These are phyloP conservation scores for Macrotus californicus DNA, from an alignment of 2,113 vertebrate genomes.

Conservation along the genomic window DNA sequence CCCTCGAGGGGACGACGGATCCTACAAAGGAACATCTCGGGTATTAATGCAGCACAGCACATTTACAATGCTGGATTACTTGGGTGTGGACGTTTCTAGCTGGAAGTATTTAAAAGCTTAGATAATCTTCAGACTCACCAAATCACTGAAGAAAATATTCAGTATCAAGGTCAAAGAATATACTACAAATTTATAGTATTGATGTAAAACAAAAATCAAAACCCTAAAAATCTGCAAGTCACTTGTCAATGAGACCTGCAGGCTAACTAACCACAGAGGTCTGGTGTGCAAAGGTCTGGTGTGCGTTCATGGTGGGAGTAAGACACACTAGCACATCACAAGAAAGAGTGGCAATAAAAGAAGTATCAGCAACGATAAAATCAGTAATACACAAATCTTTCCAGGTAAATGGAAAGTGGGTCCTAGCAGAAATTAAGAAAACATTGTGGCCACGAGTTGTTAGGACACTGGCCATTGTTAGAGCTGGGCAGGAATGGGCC, in stretches of 20 bases:
- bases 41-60: neutral
- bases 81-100: neutral
- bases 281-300: neutral
- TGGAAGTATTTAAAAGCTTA: neutral
- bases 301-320: neutral
- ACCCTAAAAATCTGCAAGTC: neutral
- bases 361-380: neutral
- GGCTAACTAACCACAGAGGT: neutral
- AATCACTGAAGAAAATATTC: slow-evolving; percentile 14
- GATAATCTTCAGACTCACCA: neutral
- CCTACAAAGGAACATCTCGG: slow-evolving; percentile 78
- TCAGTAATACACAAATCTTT: neutral
- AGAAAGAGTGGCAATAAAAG: neutral
- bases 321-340: neutral
- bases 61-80: neutral
- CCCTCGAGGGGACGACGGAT: slow-evolving; percentile 94
- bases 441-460: neutral
- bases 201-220: slow-evolving; percentile 37
- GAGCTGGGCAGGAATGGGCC: neutral
- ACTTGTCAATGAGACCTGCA: neutral
- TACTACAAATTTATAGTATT: neutral
- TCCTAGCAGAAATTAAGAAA: neutral
- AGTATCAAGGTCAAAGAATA: neutral
- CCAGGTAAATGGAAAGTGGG: neutral
- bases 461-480: neutral